Evolutionary conservation across 1,140 invertebrate species (phyloP).

Genomic region (Drosophila serrata): DNA sequence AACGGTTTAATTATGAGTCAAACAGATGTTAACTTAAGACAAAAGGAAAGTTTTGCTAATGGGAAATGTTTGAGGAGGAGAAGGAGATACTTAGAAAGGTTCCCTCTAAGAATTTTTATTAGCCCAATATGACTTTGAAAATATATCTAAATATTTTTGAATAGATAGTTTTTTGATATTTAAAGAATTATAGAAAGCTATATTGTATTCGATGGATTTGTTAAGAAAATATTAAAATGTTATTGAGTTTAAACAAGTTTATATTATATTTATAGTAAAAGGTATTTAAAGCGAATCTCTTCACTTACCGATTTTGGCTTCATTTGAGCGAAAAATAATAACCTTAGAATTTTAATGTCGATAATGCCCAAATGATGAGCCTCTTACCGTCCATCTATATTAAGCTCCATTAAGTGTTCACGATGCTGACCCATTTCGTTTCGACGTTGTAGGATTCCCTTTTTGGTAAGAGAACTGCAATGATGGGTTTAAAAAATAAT

Average conservation of each 20-base stretch:
- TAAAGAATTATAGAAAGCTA: not conserved
- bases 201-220: not conserved
- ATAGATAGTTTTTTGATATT: not conserved
- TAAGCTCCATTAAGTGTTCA: conserved; percentile 30
- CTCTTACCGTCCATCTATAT: conserved; percentile 6
- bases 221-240: not conserved
- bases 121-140: too few species aligned
- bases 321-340: too few species aligned
- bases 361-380: conserved; percentile 10
- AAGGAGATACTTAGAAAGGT: too few species aligned
- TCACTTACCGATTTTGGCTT: not conserved
- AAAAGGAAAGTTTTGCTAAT: conserved; percentile 44
- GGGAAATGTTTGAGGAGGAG: not conserved
- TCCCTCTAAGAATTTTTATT: conserved; percentile 9
- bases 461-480: conserved; percentile 51
- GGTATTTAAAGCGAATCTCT: not conserved
- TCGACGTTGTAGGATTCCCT: conserved; percentile 35
- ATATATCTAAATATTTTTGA: not conserved
- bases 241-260: not conserved
- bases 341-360: not conserved
- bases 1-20: conserved; percentile 47
- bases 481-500: conserved; percentile 26
- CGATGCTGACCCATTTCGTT: conserved; percentile 50
- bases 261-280: not conserved
- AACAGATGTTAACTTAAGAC: conserved; percentile 48